Evolutionary conservation across 2,113 vertebrate genomes (phyloP).

Genomic region (Nesogale talazaci): DNA sequence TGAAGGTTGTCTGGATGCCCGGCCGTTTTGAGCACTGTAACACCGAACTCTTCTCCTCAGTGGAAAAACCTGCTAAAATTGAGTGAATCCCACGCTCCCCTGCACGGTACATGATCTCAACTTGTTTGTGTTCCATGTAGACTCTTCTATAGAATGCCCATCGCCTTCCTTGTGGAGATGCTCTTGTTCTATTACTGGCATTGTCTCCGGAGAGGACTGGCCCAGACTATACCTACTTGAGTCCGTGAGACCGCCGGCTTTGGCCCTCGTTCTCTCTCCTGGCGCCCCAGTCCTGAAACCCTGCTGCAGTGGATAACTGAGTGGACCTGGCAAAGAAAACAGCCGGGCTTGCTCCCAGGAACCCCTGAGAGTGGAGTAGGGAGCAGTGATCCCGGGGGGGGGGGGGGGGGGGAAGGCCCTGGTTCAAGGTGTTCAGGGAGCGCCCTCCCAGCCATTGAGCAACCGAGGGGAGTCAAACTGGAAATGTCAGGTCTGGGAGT

Average conservation of each 20-base stretch:
- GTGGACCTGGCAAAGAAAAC: not conserved
- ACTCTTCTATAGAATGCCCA: constrained; percentile 35
- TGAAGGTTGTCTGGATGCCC: not conserved
- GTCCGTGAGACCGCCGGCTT: constrained; percentile 20
- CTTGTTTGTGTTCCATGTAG: not conserved
- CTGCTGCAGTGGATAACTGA: not conserved
- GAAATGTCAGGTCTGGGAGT: constrained; percentile 61
- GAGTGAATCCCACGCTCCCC: not conserved
- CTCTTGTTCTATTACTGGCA: not conserved
- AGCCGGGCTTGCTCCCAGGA: not conserved
- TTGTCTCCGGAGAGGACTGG: not conserved
- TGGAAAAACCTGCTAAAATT: not conserved
- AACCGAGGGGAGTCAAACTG: constrained; percentile 69
- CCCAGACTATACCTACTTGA: too few relatives aligned
- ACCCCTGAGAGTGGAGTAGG: not conserved
- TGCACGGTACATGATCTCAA: not conserved
- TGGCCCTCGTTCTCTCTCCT: not conserved
- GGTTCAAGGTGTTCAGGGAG: not conserved
- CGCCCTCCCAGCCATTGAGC: constrained; percentile 65
- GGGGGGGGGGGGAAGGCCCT: not conserved
- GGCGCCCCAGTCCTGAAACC: not conserved
- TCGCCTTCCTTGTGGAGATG: not conserved
- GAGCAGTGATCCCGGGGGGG: too few relatives aligned
- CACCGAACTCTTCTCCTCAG: not conserved
- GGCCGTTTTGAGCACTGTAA: constrained; percentile 7